These are phyloP conservation scores for Uloborus diversus DNA, from an alignment of 1,140 invertebrate species.

Conservation along the genomic window DNA sequence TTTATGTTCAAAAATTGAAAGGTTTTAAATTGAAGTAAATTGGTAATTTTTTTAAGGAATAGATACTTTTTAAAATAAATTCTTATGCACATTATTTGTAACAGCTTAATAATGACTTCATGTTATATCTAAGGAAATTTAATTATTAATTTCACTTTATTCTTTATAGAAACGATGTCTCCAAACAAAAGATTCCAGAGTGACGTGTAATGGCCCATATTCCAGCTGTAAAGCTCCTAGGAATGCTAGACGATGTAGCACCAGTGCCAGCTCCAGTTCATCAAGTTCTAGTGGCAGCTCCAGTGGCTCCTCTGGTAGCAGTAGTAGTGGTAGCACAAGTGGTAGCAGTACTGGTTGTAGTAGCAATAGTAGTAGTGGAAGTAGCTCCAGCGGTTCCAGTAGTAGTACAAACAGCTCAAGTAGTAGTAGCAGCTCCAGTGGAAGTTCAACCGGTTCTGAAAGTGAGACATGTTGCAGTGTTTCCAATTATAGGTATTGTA, in stretches of 20 bases:
- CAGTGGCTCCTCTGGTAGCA: constrained; percentile 3
- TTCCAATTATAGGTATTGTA: constrained; percentile 22
- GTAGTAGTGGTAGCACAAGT: constrained; percentile 17
- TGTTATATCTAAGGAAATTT: too few relatives aligned
- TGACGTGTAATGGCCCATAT: constrained; percentile 9
- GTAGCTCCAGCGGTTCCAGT: constrained; percentile 30
- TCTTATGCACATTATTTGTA: background rate
- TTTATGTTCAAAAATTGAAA: too few relatives aligned
- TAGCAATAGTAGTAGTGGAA: constrained; percentile 33
- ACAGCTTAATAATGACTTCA: too few relatives aligned
- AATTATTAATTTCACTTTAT: too few relatives aligned
- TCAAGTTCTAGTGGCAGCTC: constrained; percentile 39
- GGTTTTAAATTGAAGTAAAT: too few relatives aligned
- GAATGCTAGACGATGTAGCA: constrained; percentile 18
- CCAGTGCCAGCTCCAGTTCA: constrained; percentile 39
- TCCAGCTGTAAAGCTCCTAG: constrained; percentile 3
- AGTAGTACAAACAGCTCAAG: constrained; percentile 27
- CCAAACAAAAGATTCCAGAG: constrained; percentile 32
- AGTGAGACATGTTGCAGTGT: constrained; percentile 39
- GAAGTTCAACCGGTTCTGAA: constrained; percentile 36
- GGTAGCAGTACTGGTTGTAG: constrained; percentile 20
- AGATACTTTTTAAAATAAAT: background rate
- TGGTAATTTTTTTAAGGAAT: background rate
- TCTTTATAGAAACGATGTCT: constrained; percentile 32
- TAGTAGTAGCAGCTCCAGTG: constrained; percentile 40